Evolutionary conservation across 1,140 invertebrate species (phyloP).

Genomic region (Druon quercuslanigerum): DNA sequence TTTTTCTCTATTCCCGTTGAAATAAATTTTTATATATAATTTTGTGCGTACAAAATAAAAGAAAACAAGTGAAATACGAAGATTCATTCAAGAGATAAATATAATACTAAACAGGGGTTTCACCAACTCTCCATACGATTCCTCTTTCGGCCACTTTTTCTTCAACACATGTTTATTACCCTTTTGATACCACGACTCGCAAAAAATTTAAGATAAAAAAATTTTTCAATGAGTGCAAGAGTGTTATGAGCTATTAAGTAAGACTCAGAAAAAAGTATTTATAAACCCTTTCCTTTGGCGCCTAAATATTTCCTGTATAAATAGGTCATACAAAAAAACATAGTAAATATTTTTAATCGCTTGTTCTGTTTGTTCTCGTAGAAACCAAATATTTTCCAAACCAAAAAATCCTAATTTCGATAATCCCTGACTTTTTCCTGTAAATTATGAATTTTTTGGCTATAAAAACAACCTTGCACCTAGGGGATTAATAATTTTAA

Average conservation of each 20-base stretch:
- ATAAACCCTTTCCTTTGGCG: slow-evolving; percentile 13
- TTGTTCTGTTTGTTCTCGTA: background rate
- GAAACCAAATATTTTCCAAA: too few relatives aligned
- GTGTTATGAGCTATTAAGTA: slow-evolving; percentile 22
- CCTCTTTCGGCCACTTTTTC: background rate
- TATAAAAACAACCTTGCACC: too few relatives aligned
- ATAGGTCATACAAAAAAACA: background rate
- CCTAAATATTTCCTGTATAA: slow-evolving; percentile 40
- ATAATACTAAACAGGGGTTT: background rate
- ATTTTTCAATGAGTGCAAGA: background rate
- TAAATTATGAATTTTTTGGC: too few relatives aligned
- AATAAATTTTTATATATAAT: too few relatives aligned
- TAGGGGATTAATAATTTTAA: too few relatives aligned
- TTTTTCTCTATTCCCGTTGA: too few relatives aligned
- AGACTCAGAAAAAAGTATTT: slow-evolving; percentile 1
- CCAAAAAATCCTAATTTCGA: too few relatives aligned
- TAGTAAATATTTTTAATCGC: background rate
- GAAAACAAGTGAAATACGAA: background rate
- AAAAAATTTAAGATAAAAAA: slow-evolving; percentile 18
- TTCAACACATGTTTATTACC: slow-evolving; percentile 7
- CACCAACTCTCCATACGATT: background rate
- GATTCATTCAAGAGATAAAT: background rate
- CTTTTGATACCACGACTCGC: background rate
- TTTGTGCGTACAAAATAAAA: too few relatives aligned
- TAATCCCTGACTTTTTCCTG: too few relatives aligned